Evolutionary conservation across 2,888 invertebrate genomes (phyloP).

Genomic region (Frankliniella intonsa): DNA sequence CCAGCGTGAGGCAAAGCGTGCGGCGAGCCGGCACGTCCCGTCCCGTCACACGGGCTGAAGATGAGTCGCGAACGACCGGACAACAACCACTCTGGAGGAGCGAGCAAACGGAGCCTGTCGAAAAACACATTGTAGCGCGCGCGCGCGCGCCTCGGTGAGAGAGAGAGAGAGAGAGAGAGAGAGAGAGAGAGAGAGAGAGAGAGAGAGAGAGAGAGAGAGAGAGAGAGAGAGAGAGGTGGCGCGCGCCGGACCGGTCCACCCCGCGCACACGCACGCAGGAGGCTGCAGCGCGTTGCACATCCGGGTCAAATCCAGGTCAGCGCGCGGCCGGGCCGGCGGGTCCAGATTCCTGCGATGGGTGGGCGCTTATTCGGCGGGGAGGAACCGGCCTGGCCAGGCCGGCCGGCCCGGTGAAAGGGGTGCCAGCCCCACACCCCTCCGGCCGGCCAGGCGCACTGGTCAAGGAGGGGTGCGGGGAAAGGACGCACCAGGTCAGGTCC

Average conservation of each 20-base stretch:
- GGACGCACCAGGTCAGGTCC: neutral
- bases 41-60: neutral
- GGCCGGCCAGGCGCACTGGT: neutral
- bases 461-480: conserved; percentile 5
- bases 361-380: conserved; percentile 5
- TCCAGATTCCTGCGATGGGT: conserved; percentile 16
- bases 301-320: conserved; percentile 23
- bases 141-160: too few species aligned
- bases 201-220: too few species aligned
- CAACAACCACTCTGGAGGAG: neutral
- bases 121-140: too few species aligned
- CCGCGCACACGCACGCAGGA: neutral
- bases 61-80: neutral
- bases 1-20: neutral
- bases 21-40: neutral
- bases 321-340: neutral
- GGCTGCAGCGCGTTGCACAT: neutral
- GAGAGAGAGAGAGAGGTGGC: too few species aligned
- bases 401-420: conserved; percentile 5
- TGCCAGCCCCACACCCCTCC: neutral
- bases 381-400: neutral
- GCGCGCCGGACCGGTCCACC: neutral
- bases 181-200: too few species aligned
- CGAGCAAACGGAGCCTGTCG: too few species aligned
- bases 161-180: too few species aligned